Evolutionary conservation across 2,888 invertebrate genomes (phyloP).

Genomic region (Marronus borbonicus): DNA sequence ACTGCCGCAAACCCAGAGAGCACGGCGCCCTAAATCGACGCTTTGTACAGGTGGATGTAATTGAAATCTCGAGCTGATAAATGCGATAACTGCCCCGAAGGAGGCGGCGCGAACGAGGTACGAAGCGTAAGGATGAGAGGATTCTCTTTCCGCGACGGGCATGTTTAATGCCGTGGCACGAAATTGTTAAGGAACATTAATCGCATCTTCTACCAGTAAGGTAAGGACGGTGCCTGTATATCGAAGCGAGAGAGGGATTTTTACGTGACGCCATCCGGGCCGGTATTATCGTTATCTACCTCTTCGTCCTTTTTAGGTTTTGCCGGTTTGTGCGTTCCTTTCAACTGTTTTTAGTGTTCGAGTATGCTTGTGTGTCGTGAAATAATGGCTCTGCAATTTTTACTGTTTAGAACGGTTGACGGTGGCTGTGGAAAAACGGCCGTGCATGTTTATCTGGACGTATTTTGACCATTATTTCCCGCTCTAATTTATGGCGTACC

Average conservation of each 20-base stretch:
- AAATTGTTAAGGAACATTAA: constrained; percentile 65
- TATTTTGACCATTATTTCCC: neutral
- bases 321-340: constrained; percentile 25
- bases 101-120: constrained; percentile 49
- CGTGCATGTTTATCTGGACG: constrained; percentile 55
- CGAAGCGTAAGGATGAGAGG: neutral
- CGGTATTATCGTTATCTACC: constrained; percentile 61
- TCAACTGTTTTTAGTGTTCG: constrained; percentile 51
- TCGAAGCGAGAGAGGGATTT: neutral
- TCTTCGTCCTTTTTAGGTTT: no score
- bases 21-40: constrained; percentile 19
- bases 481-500: no score
- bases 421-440: constrained; percentile 50
- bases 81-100: constrained; percentile 56
- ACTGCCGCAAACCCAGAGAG: neutral
- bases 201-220: constrained; percentile 59
- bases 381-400: constrained; percentile 32
- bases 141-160: constrained; percentile 38
- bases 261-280: constrained; percentile 42
- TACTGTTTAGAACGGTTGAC: constrained; percentile 58
- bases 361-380: constrained; percentile 19
- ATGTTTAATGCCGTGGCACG: constrained; percentile 65
- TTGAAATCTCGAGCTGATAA: constrained; percentile 63
- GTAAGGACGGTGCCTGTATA: neutral
- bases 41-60: constrained; percentile 58